phyloP scores from a whole-genome alignment of 2,113 vertebrate species.

The Tragelaphus strepsiceros region DNA sequence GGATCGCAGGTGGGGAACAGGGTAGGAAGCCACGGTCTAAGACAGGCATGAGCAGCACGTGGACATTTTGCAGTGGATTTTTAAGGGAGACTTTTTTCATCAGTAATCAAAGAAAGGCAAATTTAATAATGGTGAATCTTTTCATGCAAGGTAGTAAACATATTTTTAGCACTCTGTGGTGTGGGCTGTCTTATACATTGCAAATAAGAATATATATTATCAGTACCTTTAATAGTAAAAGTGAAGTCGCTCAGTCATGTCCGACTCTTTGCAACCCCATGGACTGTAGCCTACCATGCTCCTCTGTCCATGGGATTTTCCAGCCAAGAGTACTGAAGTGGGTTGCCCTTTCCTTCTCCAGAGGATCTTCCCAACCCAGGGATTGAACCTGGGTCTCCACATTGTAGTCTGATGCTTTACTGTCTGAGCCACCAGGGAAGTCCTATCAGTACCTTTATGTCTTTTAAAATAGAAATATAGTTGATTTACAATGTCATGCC shows the following conservation, averaged over 20 bases:
- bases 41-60: neutral
- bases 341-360: neutral
- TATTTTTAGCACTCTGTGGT: neutral
- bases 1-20: neutral
- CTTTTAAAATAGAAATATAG: neutral
- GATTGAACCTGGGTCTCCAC: neutral
- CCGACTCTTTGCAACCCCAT: neutral
- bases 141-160: neutral
- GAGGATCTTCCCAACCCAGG: neutral
- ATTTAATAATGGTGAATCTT: neutral
- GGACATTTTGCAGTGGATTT: neutral
- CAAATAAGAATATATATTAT: neutral
- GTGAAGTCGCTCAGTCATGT: neutral
- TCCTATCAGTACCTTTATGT: neutral
- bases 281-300: neutral
- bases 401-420: neutral
- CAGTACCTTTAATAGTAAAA: neutral
- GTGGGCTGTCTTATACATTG: neutral
- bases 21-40: neutral
- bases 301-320: neutral
- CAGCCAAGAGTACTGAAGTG: neutral
- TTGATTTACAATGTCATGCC: neutral
- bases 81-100: neutral
- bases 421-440: neutral
- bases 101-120: neutral